These are phyloP conservation scores for Heliothis subflexa DNA, from an alignment of 1,140 invertebrate species.

Conservation along the genomic window DNA sequence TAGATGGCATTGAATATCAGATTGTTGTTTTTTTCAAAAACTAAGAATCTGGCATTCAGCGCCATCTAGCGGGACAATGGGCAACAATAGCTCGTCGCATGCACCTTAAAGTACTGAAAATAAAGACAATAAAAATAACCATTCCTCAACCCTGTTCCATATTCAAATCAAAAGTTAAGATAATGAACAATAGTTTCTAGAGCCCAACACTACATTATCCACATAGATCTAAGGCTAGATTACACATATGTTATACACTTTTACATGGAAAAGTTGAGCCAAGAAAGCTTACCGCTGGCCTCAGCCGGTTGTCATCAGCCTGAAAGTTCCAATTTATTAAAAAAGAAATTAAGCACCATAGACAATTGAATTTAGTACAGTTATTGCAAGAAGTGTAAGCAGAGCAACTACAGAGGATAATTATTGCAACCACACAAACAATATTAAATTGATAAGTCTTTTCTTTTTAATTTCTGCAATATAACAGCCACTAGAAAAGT, in stretches of 20 bases:
- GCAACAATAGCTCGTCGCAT: too few species aligned
- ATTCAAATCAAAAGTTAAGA: neutral
- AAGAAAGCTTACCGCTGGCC: conserved; percentile 73
- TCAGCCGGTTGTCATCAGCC: conserved; percentile 73
- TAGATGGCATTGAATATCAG: too few species aligned
- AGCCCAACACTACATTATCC: neutral
- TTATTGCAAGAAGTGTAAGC: conserved; percentile 32
- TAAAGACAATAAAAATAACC: too few species aligned
- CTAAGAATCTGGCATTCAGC: too few species aligned
- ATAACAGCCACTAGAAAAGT: too few species aligned
- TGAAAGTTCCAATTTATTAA: conserved; percentile 66
- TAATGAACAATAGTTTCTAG: neutral
- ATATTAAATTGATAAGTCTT: neutral
- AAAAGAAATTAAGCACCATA: conserved; percentile 49
- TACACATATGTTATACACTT: conserved; percentile 44
- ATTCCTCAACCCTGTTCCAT: too few species aligned
- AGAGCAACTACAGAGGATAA: neutral
- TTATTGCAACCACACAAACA: neutral
- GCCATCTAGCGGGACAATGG: too few species aligned
- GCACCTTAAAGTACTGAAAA: too few species aligned
- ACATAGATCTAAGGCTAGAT: conserved; percentile 24
- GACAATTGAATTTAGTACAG: conserved; percentile 22
- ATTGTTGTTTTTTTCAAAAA: too few species aligned
- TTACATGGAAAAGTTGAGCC: conserved; percentile 33
- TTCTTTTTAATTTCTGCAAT: neutral